phyloP scores from a whole-genome alignment of 2,888 invertebrate genomes.

The Lasioglossum zephyrum region DNA sequence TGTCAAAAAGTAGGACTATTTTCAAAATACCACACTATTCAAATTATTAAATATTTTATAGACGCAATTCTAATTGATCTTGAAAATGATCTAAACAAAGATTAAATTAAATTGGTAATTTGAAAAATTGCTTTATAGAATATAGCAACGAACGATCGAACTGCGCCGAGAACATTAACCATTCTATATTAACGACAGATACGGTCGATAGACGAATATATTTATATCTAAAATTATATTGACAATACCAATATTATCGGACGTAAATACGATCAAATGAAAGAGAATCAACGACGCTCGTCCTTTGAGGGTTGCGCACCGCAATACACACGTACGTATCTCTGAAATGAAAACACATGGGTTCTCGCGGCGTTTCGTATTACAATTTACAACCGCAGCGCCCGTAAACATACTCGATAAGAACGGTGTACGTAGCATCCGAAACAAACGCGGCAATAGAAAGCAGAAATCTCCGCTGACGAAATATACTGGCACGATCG shows the following conservation, averaged over 20 bases:
- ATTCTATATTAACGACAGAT: too few species aligned
- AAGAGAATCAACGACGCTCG: background rate
- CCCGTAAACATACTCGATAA: background rate
- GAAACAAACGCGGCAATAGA: background rate
- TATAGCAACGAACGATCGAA: too few species aligned
- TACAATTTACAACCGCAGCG: background rate
- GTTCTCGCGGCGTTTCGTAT: background rate
- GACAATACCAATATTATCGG: background rate
- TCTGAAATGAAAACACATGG: background rate
- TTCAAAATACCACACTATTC: too few species aligned
- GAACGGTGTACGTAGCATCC: background rate
- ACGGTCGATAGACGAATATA: too few species aligned
- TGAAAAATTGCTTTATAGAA: too few species aligned
- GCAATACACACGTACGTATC: background rate
- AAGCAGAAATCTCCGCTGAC: constrained; percentile 7
- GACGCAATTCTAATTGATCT: too few species aligned
- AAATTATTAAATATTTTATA: too few species aligned
- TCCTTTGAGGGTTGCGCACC: background rate
- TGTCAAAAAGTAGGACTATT: too few species aligned
- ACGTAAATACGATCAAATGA: background rate
- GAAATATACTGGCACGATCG: background rate
- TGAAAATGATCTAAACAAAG: too few species aligned
- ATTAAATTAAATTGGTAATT: too few species aligned
- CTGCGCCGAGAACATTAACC: too few species aligned
- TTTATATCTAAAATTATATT: too few species aligned